Evolutionary conservation across 2,797 vertebrate species (phyloP), one percentile per base, ranked within the genome.

Genomic region (Cossypha polioptera): DNA sequence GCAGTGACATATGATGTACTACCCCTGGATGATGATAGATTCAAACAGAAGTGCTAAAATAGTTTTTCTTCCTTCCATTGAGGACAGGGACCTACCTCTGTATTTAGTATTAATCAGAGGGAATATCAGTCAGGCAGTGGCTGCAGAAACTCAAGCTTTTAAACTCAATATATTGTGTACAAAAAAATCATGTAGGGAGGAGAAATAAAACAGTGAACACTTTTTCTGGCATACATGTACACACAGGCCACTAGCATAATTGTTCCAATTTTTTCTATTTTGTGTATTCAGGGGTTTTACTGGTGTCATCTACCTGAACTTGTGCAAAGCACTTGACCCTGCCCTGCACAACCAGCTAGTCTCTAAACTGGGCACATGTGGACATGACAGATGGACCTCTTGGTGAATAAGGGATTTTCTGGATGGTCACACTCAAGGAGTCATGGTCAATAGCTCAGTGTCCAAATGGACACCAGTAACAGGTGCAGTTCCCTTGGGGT

Each of bases 31-130:
- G 72, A 85, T 74, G 91, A 95, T 3, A 47, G 55, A 94, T 76
- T 67, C 33, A 80, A 89, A 59, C 19, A 89, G 19, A 85, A 82
- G 63, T 42, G 35, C 33, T 65, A 61, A 80, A 74, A 77, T 12
- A 79, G 21, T 94, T 94, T 95, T 90, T 96, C 67, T 95, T 93
- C 53, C 45, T 87, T 87, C 45, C 13, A 13, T 0, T 54, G 65
- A 72, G n/a, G 53, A 83, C 57, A 50, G 6, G 61, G 8, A 73
- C 26, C 57, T 92, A 62, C 45, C 45, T 85, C n/a, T 81, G 25
- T 48, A 48, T 61, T 90, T 92, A 50, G 35, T 72, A 47, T 61
- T 74, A 83, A 89, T 94, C 88, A 80, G 42, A 71, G 21, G 26
- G 11, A 89, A 2, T 48, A 92, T 88, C 66, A 29, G 11, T 86